These are phyloP conservation scores for Maniola hyperantus DNA, from an alignment of 2,888 invertebrate species.

Conservation along the genomic window DNA sequence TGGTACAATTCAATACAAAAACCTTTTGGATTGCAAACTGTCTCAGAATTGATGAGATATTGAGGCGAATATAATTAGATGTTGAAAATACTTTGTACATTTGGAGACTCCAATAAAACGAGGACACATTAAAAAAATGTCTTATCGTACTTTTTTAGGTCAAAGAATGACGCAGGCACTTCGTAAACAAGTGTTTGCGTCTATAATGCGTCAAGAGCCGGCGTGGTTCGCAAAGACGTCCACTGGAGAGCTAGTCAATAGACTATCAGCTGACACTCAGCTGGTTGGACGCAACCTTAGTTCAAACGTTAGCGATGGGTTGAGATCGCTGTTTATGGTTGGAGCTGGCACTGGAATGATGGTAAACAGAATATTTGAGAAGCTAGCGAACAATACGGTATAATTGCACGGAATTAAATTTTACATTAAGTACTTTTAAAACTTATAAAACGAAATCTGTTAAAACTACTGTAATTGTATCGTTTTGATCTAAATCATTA, in stretches of 20 bases:
- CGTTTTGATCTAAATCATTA: no score
- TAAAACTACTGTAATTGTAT: no score
- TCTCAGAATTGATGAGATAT: no score
- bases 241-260: slow-evolving; percentile 96
- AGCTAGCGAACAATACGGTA: no score
- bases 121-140: not conserved
- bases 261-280: slow-evolving; percentile 94
- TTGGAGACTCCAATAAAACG: not conserved
- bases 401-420: no score
- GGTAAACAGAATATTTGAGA: no score
- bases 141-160: slow-evolving; percentile 76
- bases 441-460: no score
- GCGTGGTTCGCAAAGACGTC: slow-evolving; percentile 95
- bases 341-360: slow-evolving; percentile 96
- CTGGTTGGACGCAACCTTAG: slow-evolving; percentile 96
- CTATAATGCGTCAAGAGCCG: slow-evolving; percentile 93
- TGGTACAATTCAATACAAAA: no score
- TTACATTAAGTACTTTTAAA: no score
- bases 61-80: no score
- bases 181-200: slow-evolving; percentile 88
- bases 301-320: slow-evolving; percentile 96
- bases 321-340: slow-evolving; percentile 93
- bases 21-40: no score
- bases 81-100: no score
- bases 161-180: slow-evolving; percentile 93